Percentiles rank a stretch among this genome's conserved stretches.
Evolutionary conservation across 1,140 invertebrate genomes (phyloP).

Genomic region (Drosophila yakuba): DNA sequence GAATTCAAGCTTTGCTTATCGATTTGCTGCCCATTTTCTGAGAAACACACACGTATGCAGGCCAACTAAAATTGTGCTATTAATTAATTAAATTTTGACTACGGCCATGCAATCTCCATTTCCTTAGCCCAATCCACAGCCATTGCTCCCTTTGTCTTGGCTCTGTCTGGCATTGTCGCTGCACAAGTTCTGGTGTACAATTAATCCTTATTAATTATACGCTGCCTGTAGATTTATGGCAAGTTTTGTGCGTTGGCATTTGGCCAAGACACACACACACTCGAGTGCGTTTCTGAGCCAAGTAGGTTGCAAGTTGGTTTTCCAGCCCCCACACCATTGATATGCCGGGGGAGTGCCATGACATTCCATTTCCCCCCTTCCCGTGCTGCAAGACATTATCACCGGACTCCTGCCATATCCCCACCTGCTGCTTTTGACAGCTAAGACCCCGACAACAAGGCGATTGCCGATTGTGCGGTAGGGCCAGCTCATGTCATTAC

Average conservation of each 20-base stretch:
- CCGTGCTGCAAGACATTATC: conserved; percentile 1
- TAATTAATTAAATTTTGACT: conserved; percentile 81
- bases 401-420: neutral
- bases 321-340: conserved; percentile 31
- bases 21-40: conserved; percentile 32
- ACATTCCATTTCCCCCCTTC: neutral
- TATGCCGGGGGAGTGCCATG: conserved; percentile 17
- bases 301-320: conserved; percentile 60
- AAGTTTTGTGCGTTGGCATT: conserved; percentile 78
- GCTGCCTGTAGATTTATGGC: conserved; percentile 76
- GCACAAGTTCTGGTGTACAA: conserved; percentile 75
- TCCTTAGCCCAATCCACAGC: conserved; percentile 11
- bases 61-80: conserved; percentile 72
- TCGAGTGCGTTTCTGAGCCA: conserved; percentile 43
- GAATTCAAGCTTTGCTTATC: conserved; percentile 43
- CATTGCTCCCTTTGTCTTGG: conserved; percentile 10
- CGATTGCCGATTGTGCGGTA: conserved; percentile 38
- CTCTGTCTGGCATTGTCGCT: conserved; percentile 48
- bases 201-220: conserved; percentile 82
- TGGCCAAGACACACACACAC: conserved; percentile 50
- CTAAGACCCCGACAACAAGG: conserved; percentile 53
- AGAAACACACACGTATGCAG: conserved; percentile 8
- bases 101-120: conserved; percentile 15
- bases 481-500: conserved; percentile 9
- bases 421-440: conserved; percentile 57